Conservation (phyloP, 2,113 vertebrate genomes). For the Heteronetta atricapilla region DNA sequence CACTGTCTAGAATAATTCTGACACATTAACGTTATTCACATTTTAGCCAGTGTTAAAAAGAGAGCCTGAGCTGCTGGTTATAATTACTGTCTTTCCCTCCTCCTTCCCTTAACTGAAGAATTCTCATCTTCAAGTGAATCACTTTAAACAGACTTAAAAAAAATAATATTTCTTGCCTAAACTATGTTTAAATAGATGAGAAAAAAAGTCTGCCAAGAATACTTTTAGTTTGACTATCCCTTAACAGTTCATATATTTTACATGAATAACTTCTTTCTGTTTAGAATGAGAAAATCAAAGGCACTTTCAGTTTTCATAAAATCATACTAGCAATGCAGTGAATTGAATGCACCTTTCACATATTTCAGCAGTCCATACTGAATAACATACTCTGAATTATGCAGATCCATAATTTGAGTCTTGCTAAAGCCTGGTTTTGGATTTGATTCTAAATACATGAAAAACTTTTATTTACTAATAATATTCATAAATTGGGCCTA, state of each 20-base stretch:
- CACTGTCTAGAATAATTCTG: not conserved
- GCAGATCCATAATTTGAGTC: not conserved
- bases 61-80: constrained; percentile 31
- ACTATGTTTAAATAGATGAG: constrained; percentile 19
- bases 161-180: constrained; percentile 22
- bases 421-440: not conserved
- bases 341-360: not conserved
- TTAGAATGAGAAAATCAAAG: constrained; percentile 34
- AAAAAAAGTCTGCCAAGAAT: not conserved
- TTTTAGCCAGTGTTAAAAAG: constrained; percentile 32
- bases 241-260: constrained; percentile 42
- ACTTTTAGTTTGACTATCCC: constrained; percentile 25
- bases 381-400: not conserved
- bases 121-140: constrained; percentile 17
- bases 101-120: constrained; percentile 25
- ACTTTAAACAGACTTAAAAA: constrained; percentile 18
- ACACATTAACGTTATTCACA: not conserved
- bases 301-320: constrained; percentile 25
- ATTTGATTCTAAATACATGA: not conserved
- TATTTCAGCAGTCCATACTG: not conserved
- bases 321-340: not conserved
- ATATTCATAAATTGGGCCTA: not conserved
- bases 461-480: not conserved
- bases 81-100: constrained; percentile 29
- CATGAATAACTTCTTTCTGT: constrained; percentile 11